Percentiles rank a stretch among this genome's conserved stretches.
These are phyloP conservation scores for Steinernema feltiae DNA, from an alignment of 1,140 invertebrate genomes.

Conservation along the genomic window DNA sequence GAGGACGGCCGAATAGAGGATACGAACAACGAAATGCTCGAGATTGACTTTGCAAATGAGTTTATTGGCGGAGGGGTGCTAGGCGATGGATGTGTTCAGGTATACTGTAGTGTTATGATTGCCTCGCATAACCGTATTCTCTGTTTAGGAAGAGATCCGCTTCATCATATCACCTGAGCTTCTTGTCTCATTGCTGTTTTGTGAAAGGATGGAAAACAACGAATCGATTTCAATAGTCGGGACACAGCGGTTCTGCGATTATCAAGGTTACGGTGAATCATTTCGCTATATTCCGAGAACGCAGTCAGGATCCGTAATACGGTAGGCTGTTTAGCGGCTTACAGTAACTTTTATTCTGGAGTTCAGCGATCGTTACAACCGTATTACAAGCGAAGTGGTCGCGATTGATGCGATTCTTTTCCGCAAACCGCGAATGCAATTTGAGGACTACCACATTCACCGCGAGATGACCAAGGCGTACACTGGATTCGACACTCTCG, in stretches of 20 bases:
- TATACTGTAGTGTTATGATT: too few relatives aligned
- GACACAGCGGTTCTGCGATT: conserved; percentile 75
- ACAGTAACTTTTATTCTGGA: not conserved
- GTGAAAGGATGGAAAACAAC: conserved; percentile 72
- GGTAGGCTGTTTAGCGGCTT: not conserved
- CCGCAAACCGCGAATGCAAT: conserved; percentile 57
- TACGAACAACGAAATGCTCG: conserved; percentile 19
- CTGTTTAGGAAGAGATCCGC: conserved; percentile 86
- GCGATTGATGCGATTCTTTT: conserved; percentile 83
- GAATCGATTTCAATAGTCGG: conserved; percentile 80
- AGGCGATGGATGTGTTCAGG: conserved; percentile 72
- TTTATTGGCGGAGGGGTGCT: conserved; percentile 83
- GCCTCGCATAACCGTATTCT: conserved; percentile 25
- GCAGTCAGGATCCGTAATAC: not conserved
- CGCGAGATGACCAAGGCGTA: conserved; percentile 66
- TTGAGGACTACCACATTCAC: conserved; percentile 30
- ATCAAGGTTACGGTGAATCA: conserved; percentile 65
- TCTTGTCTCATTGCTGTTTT: conserved; percentile 77
- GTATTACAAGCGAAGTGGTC: conserved; percentile 65
- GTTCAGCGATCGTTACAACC: not conserved
- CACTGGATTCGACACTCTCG: conserved; percentile 66
- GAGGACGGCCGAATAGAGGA: conserved; percentile 15
- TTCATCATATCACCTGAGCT: conserved; percentile 93
- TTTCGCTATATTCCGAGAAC: not conserved
- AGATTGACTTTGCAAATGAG: conserved; percentile 91